Percentiles rank a stretch among this genome's conserved stretches.
Conservation (phyloP, 2,888 invertebrate genomes). For the Nineta flava region DNA sequence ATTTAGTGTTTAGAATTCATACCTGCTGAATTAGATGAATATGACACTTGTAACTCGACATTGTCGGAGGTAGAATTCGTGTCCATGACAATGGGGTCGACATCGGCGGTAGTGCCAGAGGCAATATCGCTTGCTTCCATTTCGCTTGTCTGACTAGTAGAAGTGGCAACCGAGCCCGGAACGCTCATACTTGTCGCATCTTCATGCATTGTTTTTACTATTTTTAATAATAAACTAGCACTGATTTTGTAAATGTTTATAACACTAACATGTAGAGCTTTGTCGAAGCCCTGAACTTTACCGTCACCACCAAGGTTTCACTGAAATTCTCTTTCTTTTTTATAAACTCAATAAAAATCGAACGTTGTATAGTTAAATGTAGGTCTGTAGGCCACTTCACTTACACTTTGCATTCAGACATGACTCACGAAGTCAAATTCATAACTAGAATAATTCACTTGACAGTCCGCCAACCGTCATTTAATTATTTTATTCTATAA, state of each 20-base stretch:
- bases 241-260: slow-evolving; percentile 25
- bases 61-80: slow-evolving; percentile 31
- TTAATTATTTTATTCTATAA: background rate
- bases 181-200: slow-evolving; percentile 52
- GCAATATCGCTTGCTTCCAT: slow-evolving; percentile 24
- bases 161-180: slow-evolving; percentile 46
- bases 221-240: slow-evolving; percentile 25
- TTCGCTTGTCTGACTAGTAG: slow-evolving; percentile 37
- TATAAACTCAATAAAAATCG: slow-evolving; percentile 33
- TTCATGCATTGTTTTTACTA: slow-evolving; percentile 44
- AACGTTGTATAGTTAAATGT: slow-evolving; percentile 54
- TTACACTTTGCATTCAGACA: slow-evolving; percentile 66
- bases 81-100: slow-evolving; percentile 33
- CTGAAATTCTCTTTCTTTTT: slow-evolving; percentile 29
- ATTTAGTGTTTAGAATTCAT: slow-evolving; percentile 19
- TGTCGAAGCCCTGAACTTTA: slow-evolving; percentile 29
- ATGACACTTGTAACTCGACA: slow-evolving; percentile 44
- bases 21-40: slow-evolving; percentile 42
- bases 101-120: slow-evolving; percentile 30
- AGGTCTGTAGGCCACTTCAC: slow-evolving; percentile 82
- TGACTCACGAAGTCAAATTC: slow-evolving; percentile 51
- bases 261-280: slow-evolving; percentile 27
- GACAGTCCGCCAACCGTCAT: background rate
- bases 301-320: slow-evolving; percentile 29
- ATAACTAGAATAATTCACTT: slow-evolving; percentile 26